Evolutionary conservation across 2,113 vertebrate species (phyloP).

Genomic region (Chaetura pelagica): DNA sequence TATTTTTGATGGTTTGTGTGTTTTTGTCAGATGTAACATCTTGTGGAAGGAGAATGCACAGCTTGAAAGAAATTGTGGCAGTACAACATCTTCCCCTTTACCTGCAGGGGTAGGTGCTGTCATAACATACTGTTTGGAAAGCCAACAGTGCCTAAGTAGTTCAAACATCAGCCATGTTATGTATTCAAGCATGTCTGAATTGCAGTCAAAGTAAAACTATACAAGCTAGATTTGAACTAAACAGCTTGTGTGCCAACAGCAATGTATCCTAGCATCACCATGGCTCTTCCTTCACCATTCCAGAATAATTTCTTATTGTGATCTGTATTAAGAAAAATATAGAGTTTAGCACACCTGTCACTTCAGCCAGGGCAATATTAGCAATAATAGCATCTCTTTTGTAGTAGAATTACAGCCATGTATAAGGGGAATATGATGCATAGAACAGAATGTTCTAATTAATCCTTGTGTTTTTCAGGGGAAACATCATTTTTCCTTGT

Average conservation of each 20-base stretch:
- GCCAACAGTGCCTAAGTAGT: background rate
- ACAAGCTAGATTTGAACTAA: background rate
- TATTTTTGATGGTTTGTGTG: background rate
- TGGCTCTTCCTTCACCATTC: background rate
- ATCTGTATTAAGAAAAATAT: background rate
- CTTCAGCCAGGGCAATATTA: background rate
- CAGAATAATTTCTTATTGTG: background rate
- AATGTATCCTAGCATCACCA: background rate
- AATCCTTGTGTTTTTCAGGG: background rate
- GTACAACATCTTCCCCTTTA: background rate
- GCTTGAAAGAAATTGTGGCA: background rate
- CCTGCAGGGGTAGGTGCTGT: background rate
- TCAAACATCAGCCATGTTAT: background rate
- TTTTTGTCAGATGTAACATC: background rate
- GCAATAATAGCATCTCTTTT: background rate
- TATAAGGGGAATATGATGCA: background rate
- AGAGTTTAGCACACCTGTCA: background rate
- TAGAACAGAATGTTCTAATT: background rate
- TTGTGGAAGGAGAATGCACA: background rate
- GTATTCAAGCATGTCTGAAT: background rate
- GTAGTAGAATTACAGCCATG: background rate
- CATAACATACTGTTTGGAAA: background rate
- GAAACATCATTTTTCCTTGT: background rate
- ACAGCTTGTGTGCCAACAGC: slow-evolving; percentile 20
- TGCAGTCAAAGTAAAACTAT: slow-evolving; percentile 2